Base-by-base conservation (phyloP, 1,140 invertebrate species). In the Achatina immaculata region DNA sequence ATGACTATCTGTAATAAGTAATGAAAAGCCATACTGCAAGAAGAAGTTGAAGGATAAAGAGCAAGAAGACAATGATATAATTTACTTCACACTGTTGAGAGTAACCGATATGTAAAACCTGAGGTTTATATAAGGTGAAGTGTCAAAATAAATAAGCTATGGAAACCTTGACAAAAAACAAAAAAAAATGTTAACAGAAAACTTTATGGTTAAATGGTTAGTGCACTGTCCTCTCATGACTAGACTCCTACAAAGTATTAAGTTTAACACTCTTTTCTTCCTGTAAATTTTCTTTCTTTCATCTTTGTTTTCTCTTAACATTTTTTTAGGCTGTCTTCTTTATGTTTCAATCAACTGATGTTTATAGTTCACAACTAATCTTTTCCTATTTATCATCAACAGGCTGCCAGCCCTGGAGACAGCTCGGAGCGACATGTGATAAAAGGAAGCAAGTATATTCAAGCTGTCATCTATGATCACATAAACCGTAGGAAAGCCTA, bases 401-500 rank as follows among this genome's bases (percentile, higher is more conserved):
- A 92, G 91, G 89, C 89, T 58, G 31, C 86, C n/a, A 86, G 81
- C 43, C 91, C 90, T 45, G 91, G 91, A 48, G 91, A 92, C 79
- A 92, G 92, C 81, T 91, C 91, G 6, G 89, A 88, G 48, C 81
- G 91, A 51, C 88, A 86, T 48, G 83, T 90, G 24, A 87, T 92
- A 43, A 86, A 90, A 31, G 83, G 88, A 16, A 84, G 84, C 11
- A 90, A 88, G 81, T 92, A 92, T 78, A 88, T 86, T 45, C 91
- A 92, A 82, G 87, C 91, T 81, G 91, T 92, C 48, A 88, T 92
- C 48, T 92, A 91, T 84, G 91, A 92, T 76, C 91, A 92, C 82
- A 91, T 90, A 71, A 92, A 91, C 24, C 81, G 91, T 74, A 85
- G 91, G 77, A 92, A 92, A 86, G 90, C 89, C 76, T 91, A 86